phyloP scores from a whole-genome alignment of 2,888 invertebrate genomes.

The Melinopterus prodromus region DNA sequence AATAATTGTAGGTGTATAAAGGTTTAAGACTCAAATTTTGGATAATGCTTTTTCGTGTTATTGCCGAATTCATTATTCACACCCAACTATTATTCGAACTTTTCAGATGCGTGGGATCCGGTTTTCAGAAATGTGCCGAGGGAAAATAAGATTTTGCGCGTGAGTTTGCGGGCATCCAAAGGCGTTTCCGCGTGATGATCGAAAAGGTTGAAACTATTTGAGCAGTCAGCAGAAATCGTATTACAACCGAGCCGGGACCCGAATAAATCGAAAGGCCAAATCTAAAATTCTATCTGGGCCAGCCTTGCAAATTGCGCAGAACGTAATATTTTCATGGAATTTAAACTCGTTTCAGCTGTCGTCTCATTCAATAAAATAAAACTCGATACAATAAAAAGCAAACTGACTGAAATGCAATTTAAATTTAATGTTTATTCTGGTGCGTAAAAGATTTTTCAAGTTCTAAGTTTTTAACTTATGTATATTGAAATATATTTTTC shows the following conservation, averaged over 20 bases:
- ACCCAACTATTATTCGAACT: not conserved
- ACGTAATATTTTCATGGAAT: not conserved
- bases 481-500: no score
- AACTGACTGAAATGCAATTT: no score
- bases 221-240: slow-evolving; percentile 4
- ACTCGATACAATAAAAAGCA: no score
- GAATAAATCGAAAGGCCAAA: not conserved
- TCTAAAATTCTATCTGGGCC: not conserved
- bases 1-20: no score
- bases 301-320: not conserved
- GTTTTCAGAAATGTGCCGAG: not conserved
- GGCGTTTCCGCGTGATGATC: not conserved
- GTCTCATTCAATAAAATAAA: no score
- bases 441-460: no score
- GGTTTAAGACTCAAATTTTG: no score
- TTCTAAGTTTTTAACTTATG: no score
- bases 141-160: not conserved
- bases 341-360: not conserved
- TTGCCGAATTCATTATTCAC: no score
- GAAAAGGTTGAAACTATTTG: not conserved
- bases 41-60: no score
- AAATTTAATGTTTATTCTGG: no score
- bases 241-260: not conserved
- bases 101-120: not conserved
- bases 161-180: not conserved